Evolutionary conservation across 2,888 invertebrate species (phyloP).

Genomic region (Operophtera brumata): DNA sequence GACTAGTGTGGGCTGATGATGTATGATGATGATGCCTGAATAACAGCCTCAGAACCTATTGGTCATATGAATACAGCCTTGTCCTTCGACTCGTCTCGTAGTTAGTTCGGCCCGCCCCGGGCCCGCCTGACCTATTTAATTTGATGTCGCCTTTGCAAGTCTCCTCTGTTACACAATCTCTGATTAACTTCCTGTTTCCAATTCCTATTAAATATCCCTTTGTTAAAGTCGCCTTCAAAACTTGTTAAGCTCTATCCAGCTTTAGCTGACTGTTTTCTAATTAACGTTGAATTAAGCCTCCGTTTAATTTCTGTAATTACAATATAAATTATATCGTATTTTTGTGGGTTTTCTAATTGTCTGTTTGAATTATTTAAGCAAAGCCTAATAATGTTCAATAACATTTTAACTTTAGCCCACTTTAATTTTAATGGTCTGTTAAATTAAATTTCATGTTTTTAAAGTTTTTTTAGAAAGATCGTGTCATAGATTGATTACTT

Average conservation of each 20-base stretch:
- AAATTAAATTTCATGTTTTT: background rate
- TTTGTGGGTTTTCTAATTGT: background rate
- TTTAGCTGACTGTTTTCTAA: constrained; percentile 12
- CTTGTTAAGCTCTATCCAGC: constrained; percentile 24
- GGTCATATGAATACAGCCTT: constrained; percentile 17
- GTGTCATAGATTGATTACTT: no score
- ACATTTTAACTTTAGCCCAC: background rate
- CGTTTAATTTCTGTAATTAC: background rate
- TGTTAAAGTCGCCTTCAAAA: constrained; percentile 48
- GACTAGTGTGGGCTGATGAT: no score
- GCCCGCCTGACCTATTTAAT: constrained; percentile 65
- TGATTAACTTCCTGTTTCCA: constrained; percentile 75
- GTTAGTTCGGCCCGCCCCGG: constrained; percentile 33
- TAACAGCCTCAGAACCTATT: background rate
- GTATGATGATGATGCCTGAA: no score
- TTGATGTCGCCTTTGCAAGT: constrained; percentile 50
- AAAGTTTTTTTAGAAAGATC: no score
- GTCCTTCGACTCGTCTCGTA: constrained; percentile 25
- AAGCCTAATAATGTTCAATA: background rate
- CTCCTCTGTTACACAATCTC: constrained; percentile 56
- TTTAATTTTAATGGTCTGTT: background rate
- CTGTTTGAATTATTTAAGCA: background rate
- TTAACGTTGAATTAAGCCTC: no score
- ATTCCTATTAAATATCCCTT: constrained; percentile 67
- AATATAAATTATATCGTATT: background rate